A percentile compares a stretch with the other conserved stretches of the same genome.
These are phyloP conservation scores for Aphelinus certus DNA, from an alignment of 1,140 invertebrate genomes.

Conservation along the genomic window DNA sequence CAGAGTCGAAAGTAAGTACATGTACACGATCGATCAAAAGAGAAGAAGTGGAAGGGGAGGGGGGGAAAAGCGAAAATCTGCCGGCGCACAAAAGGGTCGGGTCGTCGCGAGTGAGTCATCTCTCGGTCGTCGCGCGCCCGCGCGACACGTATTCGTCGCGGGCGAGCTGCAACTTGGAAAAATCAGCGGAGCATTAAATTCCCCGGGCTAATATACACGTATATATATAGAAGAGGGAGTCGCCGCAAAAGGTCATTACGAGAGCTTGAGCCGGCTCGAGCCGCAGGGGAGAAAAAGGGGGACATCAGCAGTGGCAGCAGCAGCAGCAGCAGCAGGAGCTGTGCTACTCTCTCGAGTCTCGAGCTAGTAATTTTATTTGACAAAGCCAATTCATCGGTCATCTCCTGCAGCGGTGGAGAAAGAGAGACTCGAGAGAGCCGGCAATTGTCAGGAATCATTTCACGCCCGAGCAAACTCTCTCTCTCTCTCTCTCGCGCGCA, in stretches of 20 bases:
- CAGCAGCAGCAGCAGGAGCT: constrained; percentile 6
- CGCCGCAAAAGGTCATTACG: too few relatives aligned
- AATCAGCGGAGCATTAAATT: too few relatives aligned
- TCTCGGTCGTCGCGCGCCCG: neutral
- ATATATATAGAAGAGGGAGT: too few relatives aligned
- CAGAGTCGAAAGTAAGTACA: too few relatives aligned
- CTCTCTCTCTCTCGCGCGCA: too few relatives aligned
- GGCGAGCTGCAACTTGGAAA: too few relatives aligned
- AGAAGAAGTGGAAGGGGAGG: too few relatives aligned
- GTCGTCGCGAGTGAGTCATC: neutral
- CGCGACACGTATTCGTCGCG: too few relatives aligned
- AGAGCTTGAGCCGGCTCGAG: neutral
- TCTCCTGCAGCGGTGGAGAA: constrained; percentile 8
- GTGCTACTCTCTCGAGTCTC: neutral
- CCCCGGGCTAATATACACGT: too few relatives aligned
- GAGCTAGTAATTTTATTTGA: constrained; percentile 40
- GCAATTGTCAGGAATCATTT: constrained; percentile 39
- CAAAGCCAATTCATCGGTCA: constrained; percentile 43
- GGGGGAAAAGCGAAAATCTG: too few relatives aligned
- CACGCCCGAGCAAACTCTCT: constrained; percentile 8
- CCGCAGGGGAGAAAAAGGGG: neutral
- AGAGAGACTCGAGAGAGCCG: constrained; percentile 24
- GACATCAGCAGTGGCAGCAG: neutral
- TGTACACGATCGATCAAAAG: too few relatives aligned
- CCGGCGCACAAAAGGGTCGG: too few relatives aligned